phyloP scores from a whole-genome alignment of 2,797 vertebrate species.

The Distichodus sexfasciatus region DNA sequence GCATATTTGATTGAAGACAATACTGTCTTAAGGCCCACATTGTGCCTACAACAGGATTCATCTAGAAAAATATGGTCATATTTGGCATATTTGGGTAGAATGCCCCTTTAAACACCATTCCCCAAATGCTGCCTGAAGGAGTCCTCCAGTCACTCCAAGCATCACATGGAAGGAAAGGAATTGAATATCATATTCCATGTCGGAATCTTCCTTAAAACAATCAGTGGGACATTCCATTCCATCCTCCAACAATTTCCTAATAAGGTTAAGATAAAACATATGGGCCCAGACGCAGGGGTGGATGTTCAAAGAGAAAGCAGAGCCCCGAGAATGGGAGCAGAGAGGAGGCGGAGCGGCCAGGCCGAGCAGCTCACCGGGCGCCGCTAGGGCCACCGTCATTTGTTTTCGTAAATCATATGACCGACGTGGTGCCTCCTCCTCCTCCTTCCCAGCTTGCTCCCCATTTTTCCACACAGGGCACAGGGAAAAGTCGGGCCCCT shows the following conservation, averaged over 20 bases:
- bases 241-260: slow-evolving; percentile 42
- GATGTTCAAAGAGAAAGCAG: slow-evolving; percentile 20
- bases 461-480: slow-evolving; percentile 40
- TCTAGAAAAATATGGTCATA: too few species aligned
- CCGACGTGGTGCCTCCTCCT: slow-evolving; percentile 4
- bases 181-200: slow-evolving; percentile 34
- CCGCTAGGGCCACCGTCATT: slow-evolving; percentile 37
- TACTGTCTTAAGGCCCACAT: too few species aligned
- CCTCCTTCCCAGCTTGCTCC: neutral
- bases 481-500: slow-evolving; percentile 26
- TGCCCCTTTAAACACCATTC: slow-evolving; percentile 13
- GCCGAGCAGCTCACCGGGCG: slow-evolving; percentile 29
- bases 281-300: slow-evolving; percentile 32
- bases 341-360: slow-evolving; percentile 12
- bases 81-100: too few species aligned
- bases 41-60: too few species aligned
- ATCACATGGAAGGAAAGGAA: slow-evolving; percentile 19
- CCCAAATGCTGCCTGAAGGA: neutral
- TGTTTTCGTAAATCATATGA: slow-evolving; percentile 46
- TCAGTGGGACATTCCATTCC: slow-evolving; percentile 21
- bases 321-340: slow-evolving; percentile 12
- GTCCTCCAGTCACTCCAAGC: slow-evolving; percentile 22
- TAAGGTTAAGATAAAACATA: slow-evolving; percentile 58
- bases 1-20: too few species aligned
- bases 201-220: slow-evolving; percentile 36